Conservation (phyloP, 2,797 vertebrate genomes). For the Rhincodon typus region DNA sequence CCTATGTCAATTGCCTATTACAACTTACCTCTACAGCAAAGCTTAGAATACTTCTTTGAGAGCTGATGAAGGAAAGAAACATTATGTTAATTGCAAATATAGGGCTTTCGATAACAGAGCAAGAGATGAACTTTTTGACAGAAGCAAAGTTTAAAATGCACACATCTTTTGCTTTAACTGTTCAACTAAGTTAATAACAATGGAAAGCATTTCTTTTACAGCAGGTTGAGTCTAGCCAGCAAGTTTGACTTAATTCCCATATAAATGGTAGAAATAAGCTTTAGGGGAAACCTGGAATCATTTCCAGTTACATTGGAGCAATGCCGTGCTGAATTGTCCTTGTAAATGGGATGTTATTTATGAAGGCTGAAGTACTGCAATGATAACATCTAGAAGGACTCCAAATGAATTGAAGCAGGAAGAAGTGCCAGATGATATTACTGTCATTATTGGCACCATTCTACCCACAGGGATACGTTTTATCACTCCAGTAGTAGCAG, state of each 20-base stretch:
- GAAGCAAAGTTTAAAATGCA: background rate
- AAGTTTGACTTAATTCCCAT: background rate
- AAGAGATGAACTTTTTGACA: background rate
- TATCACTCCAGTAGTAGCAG: constrained; percentile 46
- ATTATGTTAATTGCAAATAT: background rate
- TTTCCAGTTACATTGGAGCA: background rate
- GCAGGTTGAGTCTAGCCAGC: background rate
- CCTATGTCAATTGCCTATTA: background rate
- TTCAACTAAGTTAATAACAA: background rate
- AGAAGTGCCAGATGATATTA: constrained; percentile 47
- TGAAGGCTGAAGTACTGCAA: background rate
- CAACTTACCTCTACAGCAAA: background rate
- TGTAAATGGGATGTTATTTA: background rate
- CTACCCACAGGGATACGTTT: constrained; percentile 43
- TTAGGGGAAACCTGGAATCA: background rate
- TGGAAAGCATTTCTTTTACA: background rate
- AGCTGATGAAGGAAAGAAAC: background rate
- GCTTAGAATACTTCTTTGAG: background rate
- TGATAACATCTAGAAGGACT: constrained; percentile 13
- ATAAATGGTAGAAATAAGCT: background rate
- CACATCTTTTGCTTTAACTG: background rate
- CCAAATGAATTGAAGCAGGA: constrained; percentile 45
- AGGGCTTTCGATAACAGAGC: background rate
- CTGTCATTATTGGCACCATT: constrained; percentile 47
- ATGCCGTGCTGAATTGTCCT: background rate